Evolutionary conservation across 2,888 invertebrate genomes (phyloP), one percentile per base, ranked within the genome.

Genomic region (Agapetus fuscipes): DNA sequence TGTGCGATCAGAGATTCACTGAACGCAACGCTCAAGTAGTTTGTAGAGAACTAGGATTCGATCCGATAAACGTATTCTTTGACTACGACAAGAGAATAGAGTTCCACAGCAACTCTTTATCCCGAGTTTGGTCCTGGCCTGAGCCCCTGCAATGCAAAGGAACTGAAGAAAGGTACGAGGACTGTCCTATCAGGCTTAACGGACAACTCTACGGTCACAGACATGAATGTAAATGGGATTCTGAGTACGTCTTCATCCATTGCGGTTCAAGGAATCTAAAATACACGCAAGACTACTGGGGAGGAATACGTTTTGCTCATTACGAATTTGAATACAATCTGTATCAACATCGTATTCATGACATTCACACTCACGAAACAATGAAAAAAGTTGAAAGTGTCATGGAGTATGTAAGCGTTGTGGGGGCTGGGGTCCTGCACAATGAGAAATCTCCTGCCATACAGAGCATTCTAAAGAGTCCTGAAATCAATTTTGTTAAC

Each of bases 21-120:
- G 93, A 96, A 58, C 76, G 95, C 52, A 97, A 96, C 57, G 96
- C 94, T 3, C 86, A 94, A 70, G 96, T 97, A 1, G 91, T 95
- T 0, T 98, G 98, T 56, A 74, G 90, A 14, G 90, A 96, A 58
- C 64, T 98, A 30, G 94, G 94, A 6, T 83, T 83, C 54, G 88
- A 91, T 58, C 80, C 87, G 0, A 72, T 93, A 17, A 93, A 94
- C 57, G 83, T 89, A 0, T 89, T 85, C 56, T 87, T 95, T 48
- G 82, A 86, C 17, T 80, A 85, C 51, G 93, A 87, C 50, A 76
- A 81, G 3, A 69, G 94, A 49, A 82, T 89, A 48, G 91, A 94
- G 57, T 86, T 85, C 53, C 90, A 93, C 59, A 87, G 87, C 33
- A 88, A 88, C 53, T 85, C 90, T 0, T 63, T 91, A 39, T 80